Evolutionary conservation across 2,797 vertebrate species (phyloP), one percentile per base, ranked within the genome.

Genomic region (Tenualosa thibaudeaui): DNA sequence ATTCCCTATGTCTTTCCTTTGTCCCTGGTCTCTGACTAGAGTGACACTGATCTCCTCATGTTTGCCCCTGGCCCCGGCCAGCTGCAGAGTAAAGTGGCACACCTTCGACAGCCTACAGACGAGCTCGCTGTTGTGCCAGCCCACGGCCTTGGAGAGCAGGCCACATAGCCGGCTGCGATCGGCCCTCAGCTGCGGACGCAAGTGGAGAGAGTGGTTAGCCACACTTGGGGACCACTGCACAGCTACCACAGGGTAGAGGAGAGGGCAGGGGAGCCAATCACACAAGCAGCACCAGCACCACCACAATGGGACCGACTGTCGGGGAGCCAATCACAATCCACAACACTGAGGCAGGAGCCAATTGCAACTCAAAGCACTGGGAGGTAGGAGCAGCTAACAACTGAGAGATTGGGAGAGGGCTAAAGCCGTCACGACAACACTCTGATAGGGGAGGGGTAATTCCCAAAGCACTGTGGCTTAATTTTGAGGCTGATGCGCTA

Each of bases 61-160:
- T 87, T 84, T 85, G 85, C 88, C 60, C 84, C 53, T 86, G 83
- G 88, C 86, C 75, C 84, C 82, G 81, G 86, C 75, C 78, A 84
- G 85, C 68, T 84, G 87, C 89, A 91, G 84, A 82, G 81, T 81
- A 83, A 85, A 82, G 60, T 82, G 84, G 86, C 93, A 91, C 87
- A 95, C 93, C 93, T 95, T 93, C 7, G 92, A 93, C 91, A 94
- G 89, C 89, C 90, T 92, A 91, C 15, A 84, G 86, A 91, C 90
- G 90, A 89, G 84, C 88, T 92, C 89, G 68, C 71, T 43, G 87
- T 84, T 88, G 88, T 87, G 87, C 88, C 88, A 84, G 88, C 91
- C 91, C 81, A 91, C 84, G 8, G 91, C 90, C 85, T 87, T 90
- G 89, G 90, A 90, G 8, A 94, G 91, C 83, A 94, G 92, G 89